These are phyloP conservation scores for Gorsachius goisagi DNA, from an alignment of 2,113 vertebrate genomes.

Conservation along the genomic window DNA sequence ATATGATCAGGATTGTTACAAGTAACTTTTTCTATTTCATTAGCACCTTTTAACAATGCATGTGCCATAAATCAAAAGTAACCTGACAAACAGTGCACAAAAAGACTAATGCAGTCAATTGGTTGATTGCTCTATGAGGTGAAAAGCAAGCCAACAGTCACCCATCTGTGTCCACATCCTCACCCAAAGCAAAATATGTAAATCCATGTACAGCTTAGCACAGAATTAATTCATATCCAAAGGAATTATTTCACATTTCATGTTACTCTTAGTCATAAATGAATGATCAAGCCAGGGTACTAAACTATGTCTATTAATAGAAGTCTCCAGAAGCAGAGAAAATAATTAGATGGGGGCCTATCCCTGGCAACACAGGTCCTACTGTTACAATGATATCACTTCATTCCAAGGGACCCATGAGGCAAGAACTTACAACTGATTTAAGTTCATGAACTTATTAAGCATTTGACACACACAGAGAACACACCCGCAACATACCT, in stretches of 20 bases:
- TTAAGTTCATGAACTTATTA: neutral
- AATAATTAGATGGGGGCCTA: neutral
- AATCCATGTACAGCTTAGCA: neutral
- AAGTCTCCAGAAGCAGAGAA: neutral
- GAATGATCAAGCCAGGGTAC: neutral
- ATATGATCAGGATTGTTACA: neutral
- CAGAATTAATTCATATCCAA: neutral
- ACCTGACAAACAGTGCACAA: neutral
- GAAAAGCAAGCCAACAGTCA: neutral
- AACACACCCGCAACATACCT: conserved; percentile 67
- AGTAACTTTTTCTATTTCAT: neutral
- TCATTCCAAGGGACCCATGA: neutral
- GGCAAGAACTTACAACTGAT: neutral
- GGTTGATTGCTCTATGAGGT: neutral
- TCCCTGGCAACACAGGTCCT: neutral
- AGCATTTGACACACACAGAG: neutral
- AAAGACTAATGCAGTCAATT: neutral
- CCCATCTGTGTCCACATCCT: neutral
- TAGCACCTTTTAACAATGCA: neutral
- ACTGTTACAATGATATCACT: neutral
- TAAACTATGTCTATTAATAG: neutral
- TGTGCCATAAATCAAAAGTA: neutral
- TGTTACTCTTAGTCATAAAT: neutral
- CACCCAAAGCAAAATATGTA: neutral
- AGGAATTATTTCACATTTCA: neutral